These are phyloP conservation scores for Agriotes lineatus DNA, from an alignment of 2,888 invertebrate genomes.

Conservation along the genomic window DNA sequence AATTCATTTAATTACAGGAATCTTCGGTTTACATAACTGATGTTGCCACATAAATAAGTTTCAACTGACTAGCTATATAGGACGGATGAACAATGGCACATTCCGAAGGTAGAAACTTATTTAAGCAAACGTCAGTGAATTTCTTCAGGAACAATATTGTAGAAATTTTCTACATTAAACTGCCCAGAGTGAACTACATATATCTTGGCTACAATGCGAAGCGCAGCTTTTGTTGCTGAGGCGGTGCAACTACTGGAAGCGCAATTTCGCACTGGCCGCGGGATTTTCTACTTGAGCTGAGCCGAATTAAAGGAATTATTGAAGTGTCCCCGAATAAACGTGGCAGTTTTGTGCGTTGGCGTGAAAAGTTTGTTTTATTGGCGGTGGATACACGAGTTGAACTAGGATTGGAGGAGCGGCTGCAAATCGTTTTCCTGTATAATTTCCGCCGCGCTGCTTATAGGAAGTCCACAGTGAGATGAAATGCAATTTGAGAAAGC, in stretches of 20 bases:
- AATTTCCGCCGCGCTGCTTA: conserved; percentile 28
- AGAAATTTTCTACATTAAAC: conserved; percentile 5
- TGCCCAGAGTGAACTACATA: background rate
- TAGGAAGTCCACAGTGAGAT: conserved; percentile 24
- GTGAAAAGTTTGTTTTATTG: conserved; percentile 24
- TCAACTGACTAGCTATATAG: too few species aligned
- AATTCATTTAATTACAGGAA: too few species aligned
- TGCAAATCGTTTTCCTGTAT: conserved; percentile 32
- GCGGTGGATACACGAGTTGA: conserved; percentile 12
- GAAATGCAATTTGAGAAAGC: conserved; percentile 18
- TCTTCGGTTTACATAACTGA: too few species aligned
- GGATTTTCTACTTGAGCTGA: conserved; percentile 19
- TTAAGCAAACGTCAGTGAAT: background rate
- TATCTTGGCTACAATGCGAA: too few species aligned
- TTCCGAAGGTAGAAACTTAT: background rate
- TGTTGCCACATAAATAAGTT: too few species aligned
- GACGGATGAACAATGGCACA: too few species aligned
- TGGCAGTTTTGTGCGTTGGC: conserved; percentile 16
- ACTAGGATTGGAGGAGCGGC: conserved; percentile 25
- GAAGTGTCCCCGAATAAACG: conserved; percentile 15
- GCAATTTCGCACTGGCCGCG: background rate
- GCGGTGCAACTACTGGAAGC: too few species aligned
- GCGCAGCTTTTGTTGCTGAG: background rate
- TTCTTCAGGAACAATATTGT: background rate
- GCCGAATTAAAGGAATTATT: conserved; percentile 34